Conservation (phyloP, 1,140 invertebrate species). For the Aphelinus atriplicis region DNA sequence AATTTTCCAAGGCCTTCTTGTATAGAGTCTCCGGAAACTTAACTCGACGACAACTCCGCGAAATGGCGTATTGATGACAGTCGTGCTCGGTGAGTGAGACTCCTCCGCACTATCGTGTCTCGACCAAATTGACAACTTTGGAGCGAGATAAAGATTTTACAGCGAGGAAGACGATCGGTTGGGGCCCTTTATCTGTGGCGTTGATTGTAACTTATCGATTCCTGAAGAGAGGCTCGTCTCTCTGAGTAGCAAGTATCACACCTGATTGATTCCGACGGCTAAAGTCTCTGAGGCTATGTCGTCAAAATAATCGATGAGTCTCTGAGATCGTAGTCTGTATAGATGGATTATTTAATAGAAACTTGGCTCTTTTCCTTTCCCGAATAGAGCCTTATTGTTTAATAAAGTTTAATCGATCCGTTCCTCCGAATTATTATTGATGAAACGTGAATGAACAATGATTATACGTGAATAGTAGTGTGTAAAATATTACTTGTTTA, state of each 20-base stretch:
- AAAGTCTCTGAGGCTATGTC: background rate
- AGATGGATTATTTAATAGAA: too few species aligned
- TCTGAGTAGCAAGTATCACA: background rate
- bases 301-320: background rate
- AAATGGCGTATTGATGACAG: slow-evolving; percentile 28
- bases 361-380: too few species aligned
- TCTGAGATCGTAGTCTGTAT: too few species aligned
- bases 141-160: slow-evolving; percentile 24
- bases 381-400: too few species aligned
- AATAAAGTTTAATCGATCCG: too few species aligned
- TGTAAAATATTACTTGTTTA: too few species aligned
- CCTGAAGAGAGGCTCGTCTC: slow-evolving; percentile 17
- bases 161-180: slow-evolving; percentile 28
- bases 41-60: slow-evolving; percentile 14
- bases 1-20: slow-evolving; percentile 16
- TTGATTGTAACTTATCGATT: slow-evolving; percentile 44
- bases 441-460: too few species aligned
- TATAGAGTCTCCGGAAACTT: background rate
- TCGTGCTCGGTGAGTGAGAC: background rate
- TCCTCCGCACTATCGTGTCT: slow-evolving; percentile 11
- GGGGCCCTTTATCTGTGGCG: slow-evolving; percentile 22
- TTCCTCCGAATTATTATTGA: too few species aligned
- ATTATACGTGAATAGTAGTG: too few species aligned
- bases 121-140: slow-evolving; percentile 20
- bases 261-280: slow-evolving; percentile 20